These are phyloP conservation scores for Paramuricea clavata DNA, from an alignment of 92 coral and sea anemone species.

Conservation along the genomic window DNA sequence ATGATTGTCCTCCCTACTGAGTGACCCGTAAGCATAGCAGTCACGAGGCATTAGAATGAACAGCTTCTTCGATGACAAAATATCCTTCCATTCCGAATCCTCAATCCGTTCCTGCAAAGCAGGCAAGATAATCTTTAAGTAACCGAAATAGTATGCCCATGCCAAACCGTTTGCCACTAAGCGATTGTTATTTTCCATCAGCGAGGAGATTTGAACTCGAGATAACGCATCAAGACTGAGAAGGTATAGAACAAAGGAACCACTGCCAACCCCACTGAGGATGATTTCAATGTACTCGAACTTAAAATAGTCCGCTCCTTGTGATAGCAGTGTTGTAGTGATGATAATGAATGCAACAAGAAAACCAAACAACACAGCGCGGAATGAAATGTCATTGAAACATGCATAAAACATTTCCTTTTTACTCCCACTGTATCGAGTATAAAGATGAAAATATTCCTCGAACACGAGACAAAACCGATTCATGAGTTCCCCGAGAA, in stretches of 20 bases:
- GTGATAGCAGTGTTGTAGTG: slow-evolving; percentile 4
- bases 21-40: slow-evolving; percentile 60
- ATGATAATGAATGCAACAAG: slow-evolving; percentile 31
- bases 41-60: slow-evolving; percentile 79
- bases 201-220: slow-evolving; percentile 77
- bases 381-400: slow-evolving; percentile 41
- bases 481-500: slow-evolving; percentile 54
- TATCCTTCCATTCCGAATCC: slow-evolving; percentile 12
- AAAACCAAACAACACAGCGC: background rate
- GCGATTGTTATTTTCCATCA: slow-evolving; percentile 76
- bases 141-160: slow-evolving; percentile 87
- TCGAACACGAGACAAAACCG: slow-evolving; percentile 66
- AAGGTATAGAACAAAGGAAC: slow-evolving; percentile 68
- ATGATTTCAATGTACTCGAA: slow-evolving; percentile 61
- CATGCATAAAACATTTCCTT: slow-evolving; percentile 35
- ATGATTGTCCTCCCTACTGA: slow-evolving; percentile 48
- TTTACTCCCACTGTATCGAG: slow-evolving; percentile 63
- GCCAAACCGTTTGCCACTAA: slow-evolving; percentile 93
- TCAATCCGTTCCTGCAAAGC: slow-evolving; percentile 59
- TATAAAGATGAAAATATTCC: slow-evolving; percentile 57
- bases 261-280: slow-evolving; percentile 64
- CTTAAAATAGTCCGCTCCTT: slow-evolving; percentile 21
- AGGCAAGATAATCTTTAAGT: slow-evolving; percentile 82
- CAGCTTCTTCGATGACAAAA: slow-evolving; percentile 59
- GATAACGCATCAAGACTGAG: slow-evolving; percentile 77